These are phyloP conservation scores for Merodon equestris DNA, from an alignment of 2,888 invertebrate species.

Conservation along the genomic window DNA sequence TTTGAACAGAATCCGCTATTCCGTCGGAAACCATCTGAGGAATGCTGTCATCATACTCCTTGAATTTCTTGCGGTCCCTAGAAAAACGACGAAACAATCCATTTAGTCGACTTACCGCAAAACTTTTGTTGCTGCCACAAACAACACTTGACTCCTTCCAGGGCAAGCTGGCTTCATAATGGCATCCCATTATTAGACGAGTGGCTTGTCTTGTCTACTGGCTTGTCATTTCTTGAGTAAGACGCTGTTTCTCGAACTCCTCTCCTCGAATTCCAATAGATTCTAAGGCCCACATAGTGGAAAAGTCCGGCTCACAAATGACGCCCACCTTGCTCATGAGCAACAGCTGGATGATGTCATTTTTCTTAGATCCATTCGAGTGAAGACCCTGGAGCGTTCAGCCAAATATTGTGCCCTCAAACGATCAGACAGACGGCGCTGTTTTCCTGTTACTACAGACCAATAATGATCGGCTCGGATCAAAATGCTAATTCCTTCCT, in stretches of 20 bases:
- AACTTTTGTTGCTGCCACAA: too few species aligned
- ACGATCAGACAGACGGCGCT: too few species aligned
- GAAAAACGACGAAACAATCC: constrained; percentile 25
- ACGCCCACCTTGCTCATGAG: constrained; percentile 8
- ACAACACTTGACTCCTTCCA: too few species aligned
- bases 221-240: constrained; percentile 22
- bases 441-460: constrained; percentile 15
- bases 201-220: constrained; percentile 16
- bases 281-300: constrained; percentile 28
- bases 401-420: constrained; percentile 21
- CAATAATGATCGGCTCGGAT: constrained; percentile 17
- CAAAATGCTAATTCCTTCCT: constrained; percentile 9
- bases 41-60: constrained; percentile 14
- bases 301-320: constrained; percentile 11
- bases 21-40: constrained; percentile 16
- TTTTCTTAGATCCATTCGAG: background rate
- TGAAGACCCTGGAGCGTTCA: constrained; percentile 30
- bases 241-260: constrained; percentile 8
- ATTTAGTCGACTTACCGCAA: too few species aligned
- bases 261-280: constrained; percentile 37
- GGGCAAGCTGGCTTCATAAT: too few species aligned
- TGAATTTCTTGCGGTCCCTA: constrained; percentile 17
- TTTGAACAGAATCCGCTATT: constrained; percentile 22
- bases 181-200: constrained; percentile 12
- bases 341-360: constrained; percentile 1